Evolutionary conservation across 2,113 vertebrate genomes (phyloP), one percentile per base, ranked within the genome.

Genomic region (Petrocephalus zakoni): DNA sequence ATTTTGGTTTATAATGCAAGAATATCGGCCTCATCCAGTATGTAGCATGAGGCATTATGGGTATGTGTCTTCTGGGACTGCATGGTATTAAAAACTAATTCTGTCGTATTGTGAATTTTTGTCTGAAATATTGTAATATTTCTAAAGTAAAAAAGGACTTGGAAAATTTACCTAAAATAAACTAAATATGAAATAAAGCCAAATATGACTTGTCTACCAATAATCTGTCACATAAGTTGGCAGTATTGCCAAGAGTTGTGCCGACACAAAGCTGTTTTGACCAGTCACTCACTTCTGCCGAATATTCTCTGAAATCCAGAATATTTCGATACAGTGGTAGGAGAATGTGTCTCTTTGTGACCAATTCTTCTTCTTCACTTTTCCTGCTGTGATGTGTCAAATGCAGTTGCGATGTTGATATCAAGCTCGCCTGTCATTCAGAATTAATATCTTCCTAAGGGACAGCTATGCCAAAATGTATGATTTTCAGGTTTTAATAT

Each of bases 1-100:
- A 94, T 95, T 92, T 95, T 93, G 22, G 89, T 89, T 95, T 94
- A 93, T 94, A 95, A 94, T 92, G 92, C 86, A 87, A 29, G 87
- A 89, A 92, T 91, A 92, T 92, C n/a, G 10, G 58, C n/a, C 10
- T 37, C 29, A 17, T 72, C 5, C 29, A 17, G 15, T 75, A 75
- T 72, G 15, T 13, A 75, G 15, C 37, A 34, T 75, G 15, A 17
- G 34, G 68, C 61, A 29, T 68, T 68, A 64, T 68, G n/a, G 9
- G 25, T 7, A 25, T 64, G 22, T 11, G 10, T 64, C 58, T 64
- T 64, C 61, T 4, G 61, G n/a, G 61, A 10, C 9, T 29, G 25
- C n/a, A 64, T 11, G 10, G 11, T 64, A 25, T 25, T 68, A n/a
- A 11, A 68, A 68, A 68, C 42, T 42, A 29, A 13, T 29, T 29